Conservation (phyloP, 2,113 vertebrate species). For the Lepidothrix coronata region DNA sequence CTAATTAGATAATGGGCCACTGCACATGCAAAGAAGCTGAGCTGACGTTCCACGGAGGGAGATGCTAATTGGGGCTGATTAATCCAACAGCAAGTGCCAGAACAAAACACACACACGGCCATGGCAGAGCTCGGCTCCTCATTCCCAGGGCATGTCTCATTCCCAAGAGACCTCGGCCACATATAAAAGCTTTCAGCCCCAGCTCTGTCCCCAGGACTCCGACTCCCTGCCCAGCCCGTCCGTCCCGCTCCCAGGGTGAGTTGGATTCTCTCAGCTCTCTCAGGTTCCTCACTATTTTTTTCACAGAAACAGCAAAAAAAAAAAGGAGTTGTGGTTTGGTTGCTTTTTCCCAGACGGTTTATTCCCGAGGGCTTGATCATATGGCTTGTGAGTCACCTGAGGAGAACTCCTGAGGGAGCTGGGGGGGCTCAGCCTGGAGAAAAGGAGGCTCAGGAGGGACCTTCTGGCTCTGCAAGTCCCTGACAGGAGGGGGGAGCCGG, state of each 20-base stretch:
- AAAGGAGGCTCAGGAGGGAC: neutral
- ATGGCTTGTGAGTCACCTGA: neutral
- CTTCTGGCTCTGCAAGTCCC: neutral
- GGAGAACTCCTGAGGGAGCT: neutral
- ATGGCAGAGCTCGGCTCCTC: conserved; percentile 38
- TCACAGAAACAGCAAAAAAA: neutral
- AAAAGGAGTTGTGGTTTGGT: neutral
- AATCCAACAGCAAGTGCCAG: neutral
- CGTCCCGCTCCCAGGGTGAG: neutral
- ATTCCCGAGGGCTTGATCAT: neutral
- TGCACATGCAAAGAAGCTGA: neutral
- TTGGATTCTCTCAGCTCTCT: neutral
- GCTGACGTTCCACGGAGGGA: neutral
- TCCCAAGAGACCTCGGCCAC: neutral
- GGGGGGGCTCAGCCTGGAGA: neutral
- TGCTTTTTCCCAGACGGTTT: neutral
- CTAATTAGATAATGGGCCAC: conserved; percentile 12
- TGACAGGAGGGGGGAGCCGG: neutral
- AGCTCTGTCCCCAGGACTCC: neutral
- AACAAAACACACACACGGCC: neutral
- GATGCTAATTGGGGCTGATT: conserved; percentile 47
- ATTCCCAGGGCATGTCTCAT: conserved; percentile 54
- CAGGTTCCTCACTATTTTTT: neutral
- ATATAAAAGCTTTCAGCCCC: conserved; percentile 19
- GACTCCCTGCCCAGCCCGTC: neutral